Base-by-base conservation (phyloP, 2,888 invertebrate genomes). In the Bembecia ichneumoniformis region DNA sequence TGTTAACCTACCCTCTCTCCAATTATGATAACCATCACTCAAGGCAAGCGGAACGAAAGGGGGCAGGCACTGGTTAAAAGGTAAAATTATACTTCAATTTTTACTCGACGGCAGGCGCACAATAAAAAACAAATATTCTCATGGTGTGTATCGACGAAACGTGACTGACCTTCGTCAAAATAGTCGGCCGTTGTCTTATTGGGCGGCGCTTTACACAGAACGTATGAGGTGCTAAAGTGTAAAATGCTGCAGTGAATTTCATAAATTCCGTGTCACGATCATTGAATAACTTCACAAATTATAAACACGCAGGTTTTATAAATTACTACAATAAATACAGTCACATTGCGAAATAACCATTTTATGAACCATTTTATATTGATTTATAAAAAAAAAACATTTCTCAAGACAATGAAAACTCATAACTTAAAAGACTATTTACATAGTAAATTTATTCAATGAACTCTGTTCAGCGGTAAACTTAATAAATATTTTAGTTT, bases 111-210 rank as follows among this genome's bases (percentile, higher is more conserved):
- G 68, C 81, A 74, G 73, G 76, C 83, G 71, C 71, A 77, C 78
- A 81, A 82, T 78, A 86, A 86, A 86, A 87, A 87, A 86, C 86
- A 86, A 87, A 87, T 86, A 87, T 84, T 86, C 87, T 84, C 87
- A 86, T 86, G 84, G 82, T 64, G 74, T 71, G 81, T 82, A 86
- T 86, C 86, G 86, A 83, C 76, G 70, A 79, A 87, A 87, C 87
- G 87, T 87, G 87, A 87, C 87, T 81, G 79, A 82, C 78, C 82
- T 81, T 82, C 86, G 82, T 87, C 86, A 83, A 86, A 87, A 86
- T 83, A 82, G 83, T 76, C 78, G 76, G 74, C 77, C 70, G 82
- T 81, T 79, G 82, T 84, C 80, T 86, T 79, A 76, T 73, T 77
- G 82, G 82, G 77, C 81, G 82, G 83, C 78, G 74, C 76, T 74